These are phyloP conservation scores for Anguilla rostrata DNA, from an alignment of 2,113 vertebrate species.

Conservation along the genomic window DNA sequence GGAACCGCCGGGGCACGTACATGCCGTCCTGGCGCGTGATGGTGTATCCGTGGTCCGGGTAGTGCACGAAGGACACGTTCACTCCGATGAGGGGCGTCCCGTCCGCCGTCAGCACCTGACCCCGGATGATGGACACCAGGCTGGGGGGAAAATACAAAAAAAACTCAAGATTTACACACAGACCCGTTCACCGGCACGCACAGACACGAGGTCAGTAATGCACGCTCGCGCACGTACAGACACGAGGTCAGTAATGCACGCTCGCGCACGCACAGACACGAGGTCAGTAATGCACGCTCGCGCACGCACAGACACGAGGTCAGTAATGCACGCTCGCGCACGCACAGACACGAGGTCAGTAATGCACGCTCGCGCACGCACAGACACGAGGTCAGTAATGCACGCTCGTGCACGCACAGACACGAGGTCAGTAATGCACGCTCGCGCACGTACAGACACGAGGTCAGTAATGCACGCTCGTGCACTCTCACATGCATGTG, in stretches of 20 bases:
- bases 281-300: no score
- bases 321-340: background rate
- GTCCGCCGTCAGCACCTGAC: slow-evolving; percentile 94
- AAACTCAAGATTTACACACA: slow-evolving; percentile 44
- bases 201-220: background rate
- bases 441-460: slow-evolving; percentile 27
- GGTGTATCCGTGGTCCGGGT: slow-evolving; percentile 89
- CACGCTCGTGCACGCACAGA: no score
- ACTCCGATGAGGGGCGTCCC: slow-evolving; percentile 96
- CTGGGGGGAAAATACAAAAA: slow-evolving; percentile 63
- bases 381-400: no score
- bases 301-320: slow-evolving; percentile 30
- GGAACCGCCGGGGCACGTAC: slow-evolving; percentile 66
- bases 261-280: no score
- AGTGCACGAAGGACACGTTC: slow-evolving; percentile 94
- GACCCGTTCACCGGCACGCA: slow-evolving; percentile 27
- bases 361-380: no score
- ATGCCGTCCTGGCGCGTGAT: slow-evolving; percentile 96
- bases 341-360: slow-evolving; percentile 8
- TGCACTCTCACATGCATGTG: slow-evolving; percentile 10
- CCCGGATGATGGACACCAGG: slow-evolving; percentile 91
- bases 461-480: slow-evolving; percentile 6
- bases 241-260: no score
- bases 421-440: no score
- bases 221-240: no score